Evolutionary conservation across 2,888 invertebrate genomes (phyloP), one percentile per base, ranked within the genome.

Genomic region (Alsophila aescularia): DNA sequence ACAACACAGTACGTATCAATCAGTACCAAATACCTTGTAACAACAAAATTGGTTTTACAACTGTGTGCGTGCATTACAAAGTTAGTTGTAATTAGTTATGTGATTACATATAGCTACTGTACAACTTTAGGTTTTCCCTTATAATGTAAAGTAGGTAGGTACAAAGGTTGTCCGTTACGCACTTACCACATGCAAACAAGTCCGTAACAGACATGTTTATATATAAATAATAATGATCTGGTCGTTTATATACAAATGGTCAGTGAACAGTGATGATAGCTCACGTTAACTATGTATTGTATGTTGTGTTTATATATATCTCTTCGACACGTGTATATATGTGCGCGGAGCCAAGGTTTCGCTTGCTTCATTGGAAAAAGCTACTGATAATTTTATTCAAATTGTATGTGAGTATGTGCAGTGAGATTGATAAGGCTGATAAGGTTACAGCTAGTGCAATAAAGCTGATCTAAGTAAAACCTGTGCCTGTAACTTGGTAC

Each of bases 191-290:
- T n/a, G n/a, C 21, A 5, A 21, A 5, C 21, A 21, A 6, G 3
- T 21, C 6, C 21, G 21, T 21, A 21, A 27, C 27, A 9, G 27
- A 9, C 8, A 8, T 18, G 8, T 27, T 2, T 6, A 27, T 18
- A 12, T 47, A 15, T 49, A 49, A 39, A 49, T 40, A 40, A 16
- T 14, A 10, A 4, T 9, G 44, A 37, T 15, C 13, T 48, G 29
- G 24, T 31, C 35, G 39, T 52, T 40, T 57, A 52, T 53, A 29
- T 53, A 14, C 41, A 31, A 42, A 47, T 69, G 62, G 69, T 67
- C 68, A 67, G 69, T 68, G 70, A 66, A 67, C 69, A 67, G 63
- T 59, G 41, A 39, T 51, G 64, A 61, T 63, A 62, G 53, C 36
- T 49, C 52, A 59, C 63, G 64, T 70, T 66, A 72, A 74, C 67